Base-by-base conservation (phyloP, 2,888 invertebrate genomes). In the Caenorhabditis becei region DNA sequence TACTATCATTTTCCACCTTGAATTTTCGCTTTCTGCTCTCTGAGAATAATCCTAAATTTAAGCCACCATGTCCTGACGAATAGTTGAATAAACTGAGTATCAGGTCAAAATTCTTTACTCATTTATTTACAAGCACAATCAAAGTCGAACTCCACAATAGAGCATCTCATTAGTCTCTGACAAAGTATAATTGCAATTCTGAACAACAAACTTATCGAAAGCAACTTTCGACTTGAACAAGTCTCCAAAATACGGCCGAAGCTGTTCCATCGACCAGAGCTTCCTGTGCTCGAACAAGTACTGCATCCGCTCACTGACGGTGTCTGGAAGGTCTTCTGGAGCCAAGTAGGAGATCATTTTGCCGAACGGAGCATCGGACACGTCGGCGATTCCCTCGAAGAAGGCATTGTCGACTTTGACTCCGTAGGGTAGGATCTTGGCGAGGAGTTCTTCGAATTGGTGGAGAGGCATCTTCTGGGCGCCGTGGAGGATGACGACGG, bases 21-120 rank as follows among this genome's bases (percentile, higher is more conserved):
- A 67, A 69, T 69, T 32, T 65, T 74, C 80, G 58, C 80, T 80
- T 80, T 74, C 65, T 59, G 80, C 80, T 80, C 80, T 80, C 53
- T 80, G 80, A 80, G 67, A 74, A 79, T 77, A 59, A 53, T 66
- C 8, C 32, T 32, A 32, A n/a, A n/a, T n/a, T 28, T 14, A 63
- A 63, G 41, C 10, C 47, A n/a, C n/a, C n/a, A 35, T 16, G 51
- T 20, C 74, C 74, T 74, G 65, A 65, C 35, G 23, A 74, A 74
- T 74, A 65, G 59, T 74, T 53, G 23, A 74, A 72, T 63, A 58
- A 72, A 72, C 58, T 53, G 1, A 32, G 24, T 66, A 58, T 74
- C 74, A 65, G 74, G 65, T 59, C 41, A 51, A 65, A 62, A 10
- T 32, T 10, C 4, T 32, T 32, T 10, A 32, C 10, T 32, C 32